Evolutionary conservation across 2,113 vertebrate genomes (phyloP).

Genomic region (Deroptyus accipitrinus): DNA sequence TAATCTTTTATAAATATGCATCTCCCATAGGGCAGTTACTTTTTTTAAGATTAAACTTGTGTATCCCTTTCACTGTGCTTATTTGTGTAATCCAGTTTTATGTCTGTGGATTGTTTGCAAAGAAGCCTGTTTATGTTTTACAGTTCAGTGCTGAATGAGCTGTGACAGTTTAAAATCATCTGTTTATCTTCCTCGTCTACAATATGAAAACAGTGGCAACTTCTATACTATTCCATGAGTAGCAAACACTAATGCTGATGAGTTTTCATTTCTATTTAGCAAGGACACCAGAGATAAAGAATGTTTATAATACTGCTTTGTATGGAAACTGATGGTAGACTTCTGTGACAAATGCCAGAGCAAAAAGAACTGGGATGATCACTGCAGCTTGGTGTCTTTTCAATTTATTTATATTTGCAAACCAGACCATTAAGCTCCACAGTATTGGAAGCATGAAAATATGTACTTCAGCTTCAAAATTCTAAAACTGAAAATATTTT

Average conservation of each 20-base stretch:
- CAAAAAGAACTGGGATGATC: background rate
- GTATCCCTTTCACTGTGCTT: background rate
- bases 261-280: background rate
- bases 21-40: background rate
- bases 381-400: background rate
- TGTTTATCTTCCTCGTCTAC: background rate
- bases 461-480: background rate
- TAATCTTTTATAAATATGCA: background rate
- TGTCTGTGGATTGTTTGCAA: background rate
- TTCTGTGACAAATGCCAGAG: background rate
- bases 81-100: background rate
- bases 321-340: background rate
- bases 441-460: background rate
- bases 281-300: background rate
- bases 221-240: background rate
- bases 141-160: background rate
- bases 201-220: background rate
- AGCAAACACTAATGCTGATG: background rate
- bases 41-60: too few species aligned
- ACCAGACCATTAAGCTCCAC: background rate
- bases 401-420: background rate
- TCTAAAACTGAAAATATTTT: background rate
- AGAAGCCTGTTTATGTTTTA: background rate
- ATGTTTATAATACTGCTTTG: background rate
- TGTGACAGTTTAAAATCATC: background rate